Conservation (phyloP, 2,113 vertebrate species). For the Saguinus midas region DNA sequence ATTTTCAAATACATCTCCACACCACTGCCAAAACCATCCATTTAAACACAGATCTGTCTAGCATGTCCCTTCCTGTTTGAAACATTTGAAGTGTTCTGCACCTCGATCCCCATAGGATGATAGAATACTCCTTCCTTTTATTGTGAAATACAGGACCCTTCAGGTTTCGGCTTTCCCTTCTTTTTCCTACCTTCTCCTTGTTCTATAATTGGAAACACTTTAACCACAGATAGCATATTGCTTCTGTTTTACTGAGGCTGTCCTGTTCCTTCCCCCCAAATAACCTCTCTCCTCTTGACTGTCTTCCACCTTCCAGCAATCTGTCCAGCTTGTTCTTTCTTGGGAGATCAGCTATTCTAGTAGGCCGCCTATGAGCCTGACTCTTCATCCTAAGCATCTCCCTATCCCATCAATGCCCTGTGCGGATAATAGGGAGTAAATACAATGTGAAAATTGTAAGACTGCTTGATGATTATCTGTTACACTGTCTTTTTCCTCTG, state of each 20-base stretch:
- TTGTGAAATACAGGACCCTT: background rate
- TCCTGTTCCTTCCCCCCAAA: background rate
- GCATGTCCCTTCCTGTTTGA: background rate
- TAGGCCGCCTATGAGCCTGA: background rate
- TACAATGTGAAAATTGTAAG: background rate
- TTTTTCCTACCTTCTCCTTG: background rate
- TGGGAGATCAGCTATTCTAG: background rate
- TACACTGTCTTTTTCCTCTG: background rate
- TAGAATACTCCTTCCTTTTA: background rate
- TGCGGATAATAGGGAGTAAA: background rate
- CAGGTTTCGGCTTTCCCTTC: background rate
- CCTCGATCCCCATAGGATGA: background rate
- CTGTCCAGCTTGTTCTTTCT: background rate
- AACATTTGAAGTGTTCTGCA: background rate
- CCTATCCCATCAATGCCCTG: background rate
- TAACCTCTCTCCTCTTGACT: background rate
- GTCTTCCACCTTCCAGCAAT: background rate
- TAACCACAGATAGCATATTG: background rate
- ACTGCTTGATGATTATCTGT: background rate
- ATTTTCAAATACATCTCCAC: background rate
- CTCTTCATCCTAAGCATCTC: background rate
- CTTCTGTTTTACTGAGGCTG: background rate
- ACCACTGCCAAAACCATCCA: background rate
- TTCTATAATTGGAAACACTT: background rate
- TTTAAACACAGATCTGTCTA: background rate